Evolutionary conservation across 2,113 vertebrate species (phyloP).

Genomic region (Australoheros scitulus): DNA sequence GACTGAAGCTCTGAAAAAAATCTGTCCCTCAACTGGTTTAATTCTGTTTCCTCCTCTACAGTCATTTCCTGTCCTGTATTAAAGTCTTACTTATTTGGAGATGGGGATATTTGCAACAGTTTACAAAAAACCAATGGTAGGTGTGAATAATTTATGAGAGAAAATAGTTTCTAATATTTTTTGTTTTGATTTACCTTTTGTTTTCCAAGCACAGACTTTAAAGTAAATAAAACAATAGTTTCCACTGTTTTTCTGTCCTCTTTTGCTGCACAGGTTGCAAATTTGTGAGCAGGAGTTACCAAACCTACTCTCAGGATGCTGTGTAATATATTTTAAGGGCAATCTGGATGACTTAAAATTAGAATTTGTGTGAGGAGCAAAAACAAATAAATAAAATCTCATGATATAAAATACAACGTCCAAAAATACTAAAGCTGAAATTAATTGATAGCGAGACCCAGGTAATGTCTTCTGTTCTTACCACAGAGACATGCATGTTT

Average conservation of each 20-base stretch:
- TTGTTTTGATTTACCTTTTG: neutral
- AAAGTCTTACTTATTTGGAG: neutral
- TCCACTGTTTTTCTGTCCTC: no score
- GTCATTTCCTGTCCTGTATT: neutral
- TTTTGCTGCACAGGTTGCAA: no score
- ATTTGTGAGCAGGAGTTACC: neutral
- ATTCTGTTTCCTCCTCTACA: neutral
- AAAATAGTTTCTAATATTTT: neutral
- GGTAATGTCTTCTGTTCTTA: neutral
- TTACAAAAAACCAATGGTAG: neutral
- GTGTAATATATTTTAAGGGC: neutral
- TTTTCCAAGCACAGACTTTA: neutral
- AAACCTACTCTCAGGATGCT: neutral
- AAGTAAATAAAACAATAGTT: neutral
- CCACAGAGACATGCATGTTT: neutral
- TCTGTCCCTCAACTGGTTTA: neutral
- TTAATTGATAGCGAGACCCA: neutral
- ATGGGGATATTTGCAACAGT: neutral
- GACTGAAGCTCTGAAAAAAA: constrained; percentile 1
- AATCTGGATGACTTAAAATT: no score
- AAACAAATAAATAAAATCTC: neutral
- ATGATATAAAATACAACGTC: neutral
- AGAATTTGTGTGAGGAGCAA: neutral
- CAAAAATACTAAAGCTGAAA: neutral
- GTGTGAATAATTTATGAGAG: neutral